Conservation (phyloP, 2,888 invertebrate species). For the Pollenia griseotomentosa region DNA sequence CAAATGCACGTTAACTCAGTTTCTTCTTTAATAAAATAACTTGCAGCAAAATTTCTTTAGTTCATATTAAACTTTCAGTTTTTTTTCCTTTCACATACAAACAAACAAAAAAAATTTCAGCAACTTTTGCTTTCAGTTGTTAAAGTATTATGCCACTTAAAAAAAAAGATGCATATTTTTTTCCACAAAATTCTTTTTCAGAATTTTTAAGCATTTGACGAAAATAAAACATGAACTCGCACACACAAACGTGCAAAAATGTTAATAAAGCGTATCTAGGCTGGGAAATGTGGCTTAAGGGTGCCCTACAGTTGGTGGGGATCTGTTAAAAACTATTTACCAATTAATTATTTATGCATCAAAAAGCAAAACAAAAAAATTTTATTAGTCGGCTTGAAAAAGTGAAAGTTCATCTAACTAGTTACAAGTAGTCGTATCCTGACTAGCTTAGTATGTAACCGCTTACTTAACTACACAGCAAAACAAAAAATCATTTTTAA, state of each 20-base stretch:
- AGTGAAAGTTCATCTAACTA: no score
- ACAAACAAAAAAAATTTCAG: conserved; percentile 1
- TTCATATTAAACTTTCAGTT: conserved; percentile 8
- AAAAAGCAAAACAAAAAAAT: no score
- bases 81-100: background rate
- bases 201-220: background rate
- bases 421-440: no score
- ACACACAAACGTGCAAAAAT: conserved; percentile 2
- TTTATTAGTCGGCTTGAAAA: no score
- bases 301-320: background rate
- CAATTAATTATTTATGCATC: no score
- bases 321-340: no score
- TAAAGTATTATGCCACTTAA: conserved; percentile 5
- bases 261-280: conserved; percentile 38
- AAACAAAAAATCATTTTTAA: no score
- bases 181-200: background rate
- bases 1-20: conserved; percentile 10
- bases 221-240: background rate
- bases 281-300: background rate
- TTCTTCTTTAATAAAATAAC: conserved; percentile 15
- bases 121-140: conserved; percentile 43
- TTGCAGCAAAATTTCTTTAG: background rate
- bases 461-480: no score
- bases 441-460: no score
- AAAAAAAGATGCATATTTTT: conserved; percentile 16